Evolutionary conservation across 2,888 invertebrate species (phyloP), one percentile per base, ranked within the genome.

Genomic region (Ophraella communa): DNA sequence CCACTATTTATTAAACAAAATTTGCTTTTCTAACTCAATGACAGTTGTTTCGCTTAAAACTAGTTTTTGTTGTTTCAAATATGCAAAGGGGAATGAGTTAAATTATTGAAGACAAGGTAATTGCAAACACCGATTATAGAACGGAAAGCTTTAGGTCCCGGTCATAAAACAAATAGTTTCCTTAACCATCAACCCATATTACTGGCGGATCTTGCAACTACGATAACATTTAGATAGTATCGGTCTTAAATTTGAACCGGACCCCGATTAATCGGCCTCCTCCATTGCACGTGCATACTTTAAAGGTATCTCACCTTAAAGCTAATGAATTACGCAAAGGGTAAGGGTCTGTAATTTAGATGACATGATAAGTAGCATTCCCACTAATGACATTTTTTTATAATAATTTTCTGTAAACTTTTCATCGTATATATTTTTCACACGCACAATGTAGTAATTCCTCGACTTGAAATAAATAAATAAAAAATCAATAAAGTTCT

Each of bases 161-260:
- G 27, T 14, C 27, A 27, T 47, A 51, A 51, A 51, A 51, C 49
- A 51, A 51, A 51, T 27, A 51, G 49, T 51, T 51, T 51, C 49
- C 49, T 51, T 14, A 27, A 24, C 49, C 49, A 51, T 51, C 14
- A 24, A 51, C 49, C 49, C 27, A 27, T 51, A 51, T 51, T 51
- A 51, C 14, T 24, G 11, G 17, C 49, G 3, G 49, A 17, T 27
- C 49, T 27, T 27, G 17, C n/a, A 24, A 27, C 17, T 23, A 8
- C 27, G 49, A 51, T 51, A 51, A 24, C 49, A 27, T 51, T 51
- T 51, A 51, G 49, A 51, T 51, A 24, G 3, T 51, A 51, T 51
- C 49, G n/a, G 49, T 14, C 24, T 27, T 51, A 27, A 51, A 51
- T 51, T 51, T 27, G 49, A 27, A 51, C 49, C 49, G 49, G 49